phyloP scores from a whole-genome alignment of 2,888 invertebrate species.

The Gryllus longicercus region DNA sequence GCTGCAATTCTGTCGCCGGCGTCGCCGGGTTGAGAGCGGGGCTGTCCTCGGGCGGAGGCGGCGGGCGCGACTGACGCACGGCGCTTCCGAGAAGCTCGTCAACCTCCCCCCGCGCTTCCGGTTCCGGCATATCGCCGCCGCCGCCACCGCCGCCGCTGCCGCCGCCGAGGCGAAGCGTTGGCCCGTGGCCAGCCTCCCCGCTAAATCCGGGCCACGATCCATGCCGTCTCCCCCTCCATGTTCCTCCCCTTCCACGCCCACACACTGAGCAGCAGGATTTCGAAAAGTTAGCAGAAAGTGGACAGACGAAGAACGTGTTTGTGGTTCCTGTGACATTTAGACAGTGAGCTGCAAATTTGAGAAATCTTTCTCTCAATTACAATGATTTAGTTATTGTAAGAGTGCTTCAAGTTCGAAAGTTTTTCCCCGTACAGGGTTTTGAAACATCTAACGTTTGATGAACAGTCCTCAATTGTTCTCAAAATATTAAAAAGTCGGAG shows the following conservation, averaged over 20 bases:
- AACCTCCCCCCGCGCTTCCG: not conserved
- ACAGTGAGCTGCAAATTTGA: too few species aligned
- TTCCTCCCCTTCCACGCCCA: not conserved
- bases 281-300: too few species aligned
- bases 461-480: too few species aligned
- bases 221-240: not conserved
- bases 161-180: not conserved
- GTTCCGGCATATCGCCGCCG: not conserved
- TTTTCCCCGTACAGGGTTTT: too few species aligned
- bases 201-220: constrained; percentile 17
- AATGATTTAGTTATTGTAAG: too few species aligned
- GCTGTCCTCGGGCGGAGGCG: not conserved
- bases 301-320: too few species aligned
- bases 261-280: not conserved
- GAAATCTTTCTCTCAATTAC: too few species aligned
- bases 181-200: not conserved
- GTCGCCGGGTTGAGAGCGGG: not conserved
- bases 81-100: not conserved
- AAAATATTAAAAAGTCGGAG: too few species aligned
- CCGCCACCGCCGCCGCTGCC: not conserved
- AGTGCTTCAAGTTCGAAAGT: too few species aligned
- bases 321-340: too few species aligned
- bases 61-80: not conserved
- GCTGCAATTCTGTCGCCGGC: too few species aligned
- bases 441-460: too few species aligned